Evolutionary conservation across 2,888 invertebrate species (phyloP).

Genomic region (Carcina quercana): DNA sequence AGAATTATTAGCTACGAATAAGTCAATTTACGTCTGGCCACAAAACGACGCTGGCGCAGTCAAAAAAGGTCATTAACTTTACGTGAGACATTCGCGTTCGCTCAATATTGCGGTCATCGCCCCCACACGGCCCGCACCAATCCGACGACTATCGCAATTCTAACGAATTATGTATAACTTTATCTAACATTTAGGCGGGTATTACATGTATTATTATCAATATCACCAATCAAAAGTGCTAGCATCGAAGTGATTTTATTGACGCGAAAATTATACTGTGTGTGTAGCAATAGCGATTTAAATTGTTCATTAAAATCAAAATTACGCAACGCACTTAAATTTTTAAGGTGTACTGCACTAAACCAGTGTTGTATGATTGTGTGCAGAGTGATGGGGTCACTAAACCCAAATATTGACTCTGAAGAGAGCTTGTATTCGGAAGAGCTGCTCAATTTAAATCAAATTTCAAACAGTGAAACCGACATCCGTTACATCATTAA

Average conservation of each 20-base stretch:
- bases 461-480: too few relatives aligned
- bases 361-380: constrained; percentile 12
- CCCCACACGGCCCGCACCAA: constrained; percentile 47
- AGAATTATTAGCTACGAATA: too few relatives aligned
- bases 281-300: neutral
- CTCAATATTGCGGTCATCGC: constrained; percentile 70
- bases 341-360: neutral
- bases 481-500: too few relatives aligned
- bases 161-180: constrained; percentile 5
- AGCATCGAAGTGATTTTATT: constrained; percentile 22
- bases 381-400: constrained; percentile 28
- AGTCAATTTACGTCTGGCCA: too few relatives aligned
- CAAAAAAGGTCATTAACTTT: constrained; percentile 73
- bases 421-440: neutral
- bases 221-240: too few relatives aligned
- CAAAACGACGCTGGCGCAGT: constrained; percentile 47
- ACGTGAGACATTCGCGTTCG: constrained; percentile 70
- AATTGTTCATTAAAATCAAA: neutral
- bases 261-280: neutral
- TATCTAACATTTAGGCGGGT: neutral
- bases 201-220: constrained; percentile 2
- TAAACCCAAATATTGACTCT: constrained; percentile 21
- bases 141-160: constrained; percentile 24
- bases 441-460: too few relatives aligned
- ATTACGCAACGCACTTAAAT: neutral